Percentiles rank a stretch among this genome's conserved stretches.
phyloP scores from a whole-genome alignment of 1,140 invertebrate genomes.

The Fopius arisanus region DNA sequence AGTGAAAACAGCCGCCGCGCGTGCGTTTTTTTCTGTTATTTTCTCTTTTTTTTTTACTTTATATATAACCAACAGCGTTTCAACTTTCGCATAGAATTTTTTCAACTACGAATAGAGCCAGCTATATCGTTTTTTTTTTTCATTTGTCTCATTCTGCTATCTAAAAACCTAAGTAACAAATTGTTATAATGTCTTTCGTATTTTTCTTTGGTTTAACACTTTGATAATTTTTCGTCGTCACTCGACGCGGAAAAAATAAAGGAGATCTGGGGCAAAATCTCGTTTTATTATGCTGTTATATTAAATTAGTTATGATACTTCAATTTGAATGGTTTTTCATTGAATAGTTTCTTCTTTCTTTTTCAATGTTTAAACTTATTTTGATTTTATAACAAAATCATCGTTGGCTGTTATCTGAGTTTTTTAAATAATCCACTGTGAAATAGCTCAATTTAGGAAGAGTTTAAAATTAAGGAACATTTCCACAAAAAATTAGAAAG shows the following conservation, averaged over 20 bases:
- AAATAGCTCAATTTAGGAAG: too few relatives aligned
- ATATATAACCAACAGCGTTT: slow-evolving; percentile 40
- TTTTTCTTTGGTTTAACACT: background rate
- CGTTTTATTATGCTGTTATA: background rate
- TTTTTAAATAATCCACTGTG: too few relatives aligned
- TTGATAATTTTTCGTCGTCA: slow-evolving; percentile 10
- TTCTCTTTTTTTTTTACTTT: background rate
- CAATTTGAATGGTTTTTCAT: too few relatives aligned
- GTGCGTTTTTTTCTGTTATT: background rate
- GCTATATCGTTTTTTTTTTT: slow-evolving; percentile 53
- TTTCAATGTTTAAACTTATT: too few relatives aligned
- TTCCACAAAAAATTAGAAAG: too few relatives aligned
- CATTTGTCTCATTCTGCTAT: slow-evolving; percentile 16
- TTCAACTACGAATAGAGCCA: slow-evolving; percentile 61
- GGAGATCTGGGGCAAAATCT: background rate
- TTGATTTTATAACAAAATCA: too few relatives aligned
- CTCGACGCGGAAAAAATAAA: slow-evolving; percentile 26
- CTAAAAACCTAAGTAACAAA: slow-evolving; percentile 32
- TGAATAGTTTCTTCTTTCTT: too few relatives aligned
- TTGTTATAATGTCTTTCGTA: background rate
- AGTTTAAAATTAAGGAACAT: too few relatives aligned
- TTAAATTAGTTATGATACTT: too few relatives aligned
- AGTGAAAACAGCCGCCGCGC: background rate
- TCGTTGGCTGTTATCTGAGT: too few relatives aligned
- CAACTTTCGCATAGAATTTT: slow-evolving; percentile 51